Percentiles rank a stretch among this genome's conserved stretches.
Conservation (phyloP, 2,797 vertebrate genomes). For the Liparis tanakae region DNA sequence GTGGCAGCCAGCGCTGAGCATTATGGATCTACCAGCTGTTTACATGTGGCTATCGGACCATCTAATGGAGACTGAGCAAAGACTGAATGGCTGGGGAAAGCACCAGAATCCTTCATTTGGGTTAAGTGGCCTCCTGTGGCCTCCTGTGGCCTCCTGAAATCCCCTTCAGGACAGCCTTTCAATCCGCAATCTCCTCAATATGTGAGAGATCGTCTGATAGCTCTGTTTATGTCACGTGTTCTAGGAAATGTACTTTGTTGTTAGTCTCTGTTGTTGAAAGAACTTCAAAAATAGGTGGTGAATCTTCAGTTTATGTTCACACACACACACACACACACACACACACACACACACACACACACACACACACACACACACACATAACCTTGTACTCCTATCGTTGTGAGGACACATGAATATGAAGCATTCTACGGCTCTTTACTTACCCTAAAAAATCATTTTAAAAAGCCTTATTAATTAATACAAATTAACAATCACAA, state of each 20-base stretch:
- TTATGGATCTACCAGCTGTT: conserved; percentile 64
- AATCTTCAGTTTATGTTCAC: conserved; percentile 3
- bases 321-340: not conserved
- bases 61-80: conserved; percentile 36
- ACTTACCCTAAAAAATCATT: not conserved
- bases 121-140: conserved; percentile 59
- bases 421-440: not conserved
- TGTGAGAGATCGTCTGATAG: conserved; percentile 61
- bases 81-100: conserved; percentile 47
- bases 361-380: not conserved
- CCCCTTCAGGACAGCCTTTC: conserved; percentile 47
- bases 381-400: conserved; percentile 8
- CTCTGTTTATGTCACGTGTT: conserved; percentile 63
- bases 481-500: not conserved
- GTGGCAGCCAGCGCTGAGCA: conserved; percentile 14
- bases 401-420: not conserved
- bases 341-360: conserved; percentile 3
- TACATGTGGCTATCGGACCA: conserved; percentile 43
- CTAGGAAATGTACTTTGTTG: conserved; percentile 61
- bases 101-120: conserved; percentile 61
- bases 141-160: conserved; percentile 60
- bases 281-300: conserved; percentile 47
- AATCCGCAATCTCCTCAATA: conserved; percentile 44
- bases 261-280: conserved; percentile 56
- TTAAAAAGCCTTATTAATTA: too few relatives aligned